Conservation (phyloP, 2,888 invertebrate genomes). For the Amphipyra berbera region DNA sequence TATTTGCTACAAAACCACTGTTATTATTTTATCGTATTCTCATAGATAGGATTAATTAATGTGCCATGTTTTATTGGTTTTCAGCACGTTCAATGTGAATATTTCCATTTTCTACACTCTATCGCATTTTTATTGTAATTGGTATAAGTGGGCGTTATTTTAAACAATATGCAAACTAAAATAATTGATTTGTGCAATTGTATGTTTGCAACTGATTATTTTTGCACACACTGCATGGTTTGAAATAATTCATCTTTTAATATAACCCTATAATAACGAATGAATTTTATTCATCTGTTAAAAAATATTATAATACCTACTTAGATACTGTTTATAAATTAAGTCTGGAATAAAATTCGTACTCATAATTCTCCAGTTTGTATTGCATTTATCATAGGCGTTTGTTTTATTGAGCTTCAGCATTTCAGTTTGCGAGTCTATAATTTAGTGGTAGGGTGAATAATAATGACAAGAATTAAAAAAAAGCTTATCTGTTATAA, state of each 20-base stretch:
- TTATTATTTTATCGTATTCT: conserved; percentile 17
- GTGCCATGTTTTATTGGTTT: conserved; percentile 83
- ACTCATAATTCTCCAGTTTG: conserved; percentile 54
- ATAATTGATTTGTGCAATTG: conserved; percentile 29
- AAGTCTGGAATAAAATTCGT: conserved; percentile 52
- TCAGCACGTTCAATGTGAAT: conserved; percentile 69
- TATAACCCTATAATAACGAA: conserved; percentile 38
- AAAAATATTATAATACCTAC: conserved; percentile 44
- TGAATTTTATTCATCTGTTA: conserved; percentile 43
- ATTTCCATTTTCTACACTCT: conserved; percentile 88
- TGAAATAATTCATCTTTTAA: conserved; percentile 34
- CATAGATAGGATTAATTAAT: conserved; percentile 18
- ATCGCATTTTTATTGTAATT: conserved; percentile 72
- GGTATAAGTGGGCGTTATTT: conserved; percentile 50
- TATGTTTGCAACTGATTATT: conserved; percentile 17
- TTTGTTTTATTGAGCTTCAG: conserved; percentile 66
- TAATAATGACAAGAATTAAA: conserved; percentile 25
- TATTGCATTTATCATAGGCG: conserved; percentile 69
- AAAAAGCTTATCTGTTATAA: not conserved
- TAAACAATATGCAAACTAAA: conserved; percentile 27
- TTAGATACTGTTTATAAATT: conserved; percentile 52
- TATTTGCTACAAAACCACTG: not conserved
- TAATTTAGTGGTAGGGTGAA: conserved; percentile 72
- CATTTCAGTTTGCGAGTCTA: conserved; percentile 52
- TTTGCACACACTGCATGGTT: conserved; percentile 26